Conservation (phyloP, 2,888 invertebrate genomes). For the Idaea biselata region DNA sequence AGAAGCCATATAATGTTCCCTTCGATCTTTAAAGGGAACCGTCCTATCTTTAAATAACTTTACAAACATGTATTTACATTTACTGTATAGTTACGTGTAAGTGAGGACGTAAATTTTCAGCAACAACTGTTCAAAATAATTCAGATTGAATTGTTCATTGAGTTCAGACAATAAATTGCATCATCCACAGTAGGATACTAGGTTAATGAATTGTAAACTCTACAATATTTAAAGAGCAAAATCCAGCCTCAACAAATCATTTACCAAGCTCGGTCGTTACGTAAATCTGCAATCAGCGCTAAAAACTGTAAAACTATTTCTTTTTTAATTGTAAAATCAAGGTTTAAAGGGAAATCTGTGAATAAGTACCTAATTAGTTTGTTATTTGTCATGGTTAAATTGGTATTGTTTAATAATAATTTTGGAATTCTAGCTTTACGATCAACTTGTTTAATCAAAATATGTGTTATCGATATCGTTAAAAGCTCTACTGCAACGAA, state of each 20-base stretch:
- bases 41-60: not conserved
- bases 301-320: not conserved
- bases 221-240: slow-evolving; percentile 16
- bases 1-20: not conserved
- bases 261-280: slow-evolving; percentile 14
- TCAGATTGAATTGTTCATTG: not conserved
- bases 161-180: not conserved
- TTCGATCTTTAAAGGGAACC: not conserved
- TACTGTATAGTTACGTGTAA: not conserved
- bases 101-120: not conserved
- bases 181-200: not conserved
- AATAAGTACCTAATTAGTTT: not conserved
- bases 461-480: not conserved
- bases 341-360: not conserved
- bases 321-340: not conserved
- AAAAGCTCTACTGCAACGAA: not conserved
- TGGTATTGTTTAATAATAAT: not conserved
- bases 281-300: not conserved
- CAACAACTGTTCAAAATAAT: not conserved
- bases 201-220: slow-evolving; percentile 23
- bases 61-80: not conserved
- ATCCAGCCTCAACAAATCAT: slow-evolving; percentile 12
- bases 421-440: not conserved
- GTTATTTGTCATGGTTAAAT: not conserved
- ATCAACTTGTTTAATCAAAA: not conserved